Evolutionary conservation across 2,797 vertebrate genomes (phyloP), one percentile per base, ranked within the genome.

Genomic region (Fistularia tabacaria): DNA sequence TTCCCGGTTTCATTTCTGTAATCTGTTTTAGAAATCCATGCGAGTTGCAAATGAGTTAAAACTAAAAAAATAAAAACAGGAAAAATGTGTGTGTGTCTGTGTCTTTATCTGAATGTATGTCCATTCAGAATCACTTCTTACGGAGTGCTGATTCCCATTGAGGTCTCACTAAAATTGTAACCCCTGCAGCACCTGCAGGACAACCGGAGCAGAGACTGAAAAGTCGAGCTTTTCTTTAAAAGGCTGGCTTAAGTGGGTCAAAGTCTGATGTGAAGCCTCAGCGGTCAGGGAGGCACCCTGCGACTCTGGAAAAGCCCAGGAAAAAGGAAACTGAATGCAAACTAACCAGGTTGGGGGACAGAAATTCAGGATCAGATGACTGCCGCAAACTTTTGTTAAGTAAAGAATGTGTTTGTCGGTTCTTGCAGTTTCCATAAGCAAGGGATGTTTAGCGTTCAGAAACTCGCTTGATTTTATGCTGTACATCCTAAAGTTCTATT

Each of bases 241-340:
- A 66, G 56, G 64, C 54, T 63, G 55, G 54, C 64, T 69, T 64
- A 80, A 84, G 62, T 82, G 73, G 80, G 77, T 79, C 72, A 79
- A 56, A 79, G 74, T 25, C 25, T 5, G 25, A 37, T 44, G 61
- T 46, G 50, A 71, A 59, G 39, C 54, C 60, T 57, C 44, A 73
- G 54, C 42, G 70, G 52, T 71, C 41, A 55, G 41, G 59, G 62
- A 76, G 59, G 62, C 54, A 57, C 63, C 71, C 51, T 47, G 72
- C 51, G 62, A 66, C 58, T 51, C 50, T 41, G 7, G 7, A 7
- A 64, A 1, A 12, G 25, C 56, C 57, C 79, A 64, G 74, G 76
- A 83, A 83, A 44, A 66, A 49, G 77, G 76, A 83, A 86, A 86
- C 80, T 73, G 70, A 82, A 79, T 59, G 55, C 79, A 85, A 81